phyloP scores from a whole-genome alignment of 2,888 invertebrate species.

The Limnephilus marmoratus region DNA sequence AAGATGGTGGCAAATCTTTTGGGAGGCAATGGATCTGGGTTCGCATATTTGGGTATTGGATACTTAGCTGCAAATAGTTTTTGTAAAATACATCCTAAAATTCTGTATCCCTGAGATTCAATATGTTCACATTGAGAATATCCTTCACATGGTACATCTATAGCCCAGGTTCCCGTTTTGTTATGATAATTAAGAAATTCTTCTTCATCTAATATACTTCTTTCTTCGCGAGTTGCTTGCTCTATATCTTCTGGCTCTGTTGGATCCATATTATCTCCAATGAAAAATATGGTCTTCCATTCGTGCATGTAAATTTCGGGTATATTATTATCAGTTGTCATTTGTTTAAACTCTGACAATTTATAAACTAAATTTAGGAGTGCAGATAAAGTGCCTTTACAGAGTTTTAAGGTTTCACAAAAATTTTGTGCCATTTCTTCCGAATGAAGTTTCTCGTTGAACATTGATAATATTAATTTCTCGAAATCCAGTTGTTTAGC shows the following conservation, averaged over 20 bases:
- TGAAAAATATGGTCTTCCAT: conserved; percentile 78
- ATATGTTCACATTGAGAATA: conserved; percentile 73
- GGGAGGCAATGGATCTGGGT: conserved; percentile 71
- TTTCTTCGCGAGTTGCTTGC: conserved; percentile 72
- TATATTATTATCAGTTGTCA: conserved; percentile 72
- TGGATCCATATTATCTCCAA: conserved; percentile 74
- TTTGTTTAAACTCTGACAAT: conserved; percentile 74
- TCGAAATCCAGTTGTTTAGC: conserved; percentile 69
- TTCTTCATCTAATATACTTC: conserved; percentile 76
- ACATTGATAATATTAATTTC: conserved; percentile 37
- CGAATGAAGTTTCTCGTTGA: conserved; percentile 51
- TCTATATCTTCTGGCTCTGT: conserved; percentile 70
- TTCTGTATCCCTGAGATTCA: conserved; percentile 73
- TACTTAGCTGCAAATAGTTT: conserved; percentile 76
- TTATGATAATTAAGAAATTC: conserved; percentile 79
- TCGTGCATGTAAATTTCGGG: conserved; percentile 75
- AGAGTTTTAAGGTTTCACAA: conserved; percentile 70
- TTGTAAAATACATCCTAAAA: conserved; percentile 77
- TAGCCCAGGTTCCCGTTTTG: conserved; percentile 76
- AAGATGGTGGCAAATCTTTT: conserved; percentile 73
- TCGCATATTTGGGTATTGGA: conserved; percentile 71
- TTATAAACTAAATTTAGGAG: conserved; percentile 77
- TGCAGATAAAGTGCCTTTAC: conserved; percentile 76
- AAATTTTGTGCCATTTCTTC: not conserved
- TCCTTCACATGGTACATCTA: conserved; percentile 73